Evolutionary conservation across 2,113 vertebrate genomes (phyloP).

Genomic region (Indicator indicator): DNA sequence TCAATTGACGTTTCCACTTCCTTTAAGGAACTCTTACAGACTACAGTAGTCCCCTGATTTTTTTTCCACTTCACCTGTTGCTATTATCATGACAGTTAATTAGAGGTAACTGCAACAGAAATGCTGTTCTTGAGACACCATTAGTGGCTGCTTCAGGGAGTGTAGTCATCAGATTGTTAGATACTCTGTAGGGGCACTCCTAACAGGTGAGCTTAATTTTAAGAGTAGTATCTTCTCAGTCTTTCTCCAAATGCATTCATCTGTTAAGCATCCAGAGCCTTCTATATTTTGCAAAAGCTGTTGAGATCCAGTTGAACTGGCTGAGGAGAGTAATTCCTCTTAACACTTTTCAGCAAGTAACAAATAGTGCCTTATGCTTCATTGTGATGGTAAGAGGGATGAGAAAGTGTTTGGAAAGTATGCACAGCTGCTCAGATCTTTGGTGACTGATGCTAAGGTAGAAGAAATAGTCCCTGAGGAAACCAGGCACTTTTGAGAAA

Average conservation of each 20-base stretch:
- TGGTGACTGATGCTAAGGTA: neutral
- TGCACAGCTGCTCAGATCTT: neutral
- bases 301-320: neutral
- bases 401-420: neutral
- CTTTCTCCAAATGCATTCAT: neutral
- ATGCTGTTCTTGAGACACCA: neutral
- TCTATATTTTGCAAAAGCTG: neutral
- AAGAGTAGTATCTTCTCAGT: neutral
- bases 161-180: neutral
- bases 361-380: neutral
- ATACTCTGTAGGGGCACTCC: neutral
- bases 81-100: neutral
- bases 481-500: neutral
- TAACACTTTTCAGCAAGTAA: neutral
- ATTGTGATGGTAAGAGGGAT: neutral
- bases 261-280: neutral
- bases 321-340: neutral
- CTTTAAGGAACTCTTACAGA: neutral
- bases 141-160: neutral
- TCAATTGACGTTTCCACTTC: neutral
- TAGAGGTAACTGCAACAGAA: neutral
- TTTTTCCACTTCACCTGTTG: neutral
- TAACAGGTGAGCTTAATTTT: neutral
- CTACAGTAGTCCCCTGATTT: neutral
- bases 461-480: neutral